phyloP scores from a whole-genome alignment of 2,797 vertebrate genomes.

The Sparidentex hasta region DNA sequence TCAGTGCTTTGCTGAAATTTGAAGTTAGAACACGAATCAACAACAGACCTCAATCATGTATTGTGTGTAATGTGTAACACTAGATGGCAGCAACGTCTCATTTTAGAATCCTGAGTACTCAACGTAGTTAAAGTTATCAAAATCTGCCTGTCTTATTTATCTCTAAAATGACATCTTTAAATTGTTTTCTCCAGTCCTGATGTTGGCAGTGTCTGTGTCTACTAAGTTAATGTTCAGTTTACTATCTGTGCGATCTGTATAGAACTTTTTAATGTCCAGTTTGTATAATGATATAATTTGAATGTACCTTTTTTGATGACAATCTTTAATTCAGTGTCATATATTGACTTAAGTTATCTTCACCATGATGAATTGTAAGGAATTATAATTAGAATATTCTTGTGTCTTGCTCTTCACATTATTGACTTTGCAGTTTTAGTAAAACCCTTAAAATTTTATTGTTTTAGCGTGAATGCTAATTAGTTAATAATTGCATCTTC shows the following conservation, averaged over 20 bases:
- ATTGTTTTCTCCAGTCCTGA: background rate
- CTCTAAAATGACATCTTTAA: background rate
- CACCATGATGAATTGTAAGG: background rate
- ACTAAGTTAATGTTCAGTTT: background rate
- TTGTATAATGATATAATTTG: background rate
- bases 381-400: background rate
- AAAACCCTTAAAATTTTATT: background rate
- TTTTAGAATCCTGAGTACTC: background rate
- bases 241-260: background rate
- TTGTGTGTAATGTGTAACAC: constrained; percentile 43
- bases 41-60: background rate
- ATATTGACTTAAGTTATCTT: background rate
- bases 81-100: constrained; percentile 67
- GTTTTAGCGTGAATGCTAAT: background rate
- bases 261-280: background rate
- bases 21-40: background rate
- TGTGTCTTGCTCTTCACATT: background rate
- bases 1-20: background rate
- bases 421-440: background rate
- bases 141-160: background rate
- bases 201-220: background rate
- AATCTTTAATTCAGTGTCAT: background rate
- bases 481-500: background rate
- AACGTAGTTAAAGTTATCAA: background rate
- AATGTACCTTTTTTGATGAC: background rate